phyloP scores from a whole-genome alignment of 2,888 invertebrate genomes.

The Nomada hirtipes region DNA sequence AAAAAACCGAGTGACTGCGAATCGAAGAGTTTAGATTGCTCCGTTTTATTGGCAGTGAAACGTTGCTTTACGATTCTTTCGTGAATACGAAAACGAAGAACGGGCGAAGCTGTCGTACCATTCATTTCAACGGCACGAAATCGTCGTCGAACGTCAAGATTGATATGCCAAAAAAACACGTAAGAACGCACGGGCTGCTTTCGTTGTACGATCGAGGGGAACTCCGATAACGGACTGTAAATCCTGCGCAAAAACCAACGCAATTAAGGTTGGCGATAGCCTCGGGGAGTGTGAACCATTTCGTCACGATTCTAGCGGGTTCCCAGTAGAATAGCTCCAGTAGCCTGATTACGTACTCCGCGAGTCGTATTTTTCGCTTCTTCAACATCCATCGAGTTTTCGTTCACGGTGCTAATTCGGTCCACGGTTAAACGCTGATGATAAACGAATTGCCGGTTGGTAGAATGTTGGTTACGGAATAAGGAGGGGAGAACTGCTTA shows the following conservation, averaged over 20 bases:
- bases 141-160: not conserved
- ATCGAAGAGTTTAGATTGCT: conserved; percentile 4
- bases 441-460: conserved; percentile 66
- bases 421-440: conserved; percentile 57
- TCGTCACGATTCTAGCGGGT: conserved; percentile 1
- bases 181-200: not conserved
- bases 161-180: not conserved
- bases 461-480: conserved; percentile 22
- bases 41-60: conserved; percentile 22
- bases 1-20: conserved; percentile 9
- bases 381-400: conserved; percentile 23
- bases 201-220: not conserved
- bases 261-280: conserved; percentile 6
- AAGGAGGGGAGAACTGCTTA: conserved; percentile 45
- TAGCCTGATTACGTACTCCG: conserved; percentile 38
- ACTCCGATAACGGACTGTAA: not conserved
- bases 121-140: not conserved
- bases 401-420: conserved; percentile 54
- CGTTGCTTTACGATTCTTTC: conserved; percentile 46
- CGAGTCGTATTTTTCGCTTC: conserved; percentile 14
- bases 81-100: conserved; percentile 41
- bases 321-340: not conserved
- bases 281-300: not conserved
- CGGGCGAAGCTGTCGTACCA: conserved; percentile 1
- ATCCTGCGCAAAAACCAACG: not conserved